phyloP scores from a whole-genome alignment of 2,797 vertebrate species.

The Coccyzus lansbergi region DNA sequence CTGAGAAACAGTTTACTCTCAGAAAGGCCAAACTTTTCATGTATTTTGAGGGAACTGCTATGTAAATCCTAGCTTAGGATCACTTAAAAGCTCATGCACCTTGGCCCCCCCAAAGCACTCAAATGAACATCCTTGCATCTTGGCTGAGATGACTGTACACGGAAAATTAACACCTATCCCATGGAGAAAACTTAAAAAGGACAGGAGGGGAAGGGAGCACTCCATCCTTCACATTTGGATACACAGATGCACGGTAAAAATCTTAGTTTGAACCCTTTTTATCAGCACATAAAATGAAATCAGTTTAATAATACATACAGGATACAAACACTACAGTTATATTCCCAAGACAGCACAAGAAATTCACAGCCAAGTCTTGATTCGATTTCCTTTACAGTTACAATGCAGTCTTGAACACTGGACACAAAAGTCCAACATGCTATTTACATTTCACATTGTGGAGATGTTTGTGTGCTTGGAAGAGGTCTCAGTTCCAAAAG shows the following conservation, averaged over 20 bases:
- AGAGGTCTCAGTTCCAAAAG: slow-evolving; percentile 59
- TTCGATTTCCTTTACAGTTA: slow-evolving; percentile 71
- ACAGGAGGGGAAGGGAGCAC: slow-evolving; percentile 55
- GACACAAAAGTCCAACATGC: slow-evolving; percentile 72
- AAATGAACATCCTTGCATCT: slow-evolving; percentile 24
- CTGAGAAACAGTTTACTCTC: neutral
- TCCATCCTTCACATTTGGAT: slow-evolving; percentile 51
- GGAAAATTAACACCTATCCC: slow-evolving; percentile 52
- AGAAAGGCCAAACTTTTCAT: neutral
- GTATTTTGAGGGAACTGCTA: slow-evolving; percentile 25
- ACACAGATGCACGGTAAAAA: slow-evolving; percentile 54
- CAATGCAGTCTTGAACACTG: slow-evolving; percentile 78
- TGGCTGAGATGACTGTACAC: slow-evolving; percentile 62
- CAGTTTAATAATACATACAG: slow-evolving; percentile 71
- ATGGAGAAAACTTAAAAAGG: slow-evolving; percentile 47
- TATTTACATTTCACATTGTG: slow-evolving; percentile 81
- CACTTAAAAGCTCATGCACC: slow-evolving; percentile 8
- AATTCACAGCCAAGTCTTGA: slow-evolving; percentile 74
- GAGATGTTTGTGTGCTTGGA: slow-evolving; percentile 75
- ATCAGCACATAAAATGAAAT: slow-evolving; percentile 67
- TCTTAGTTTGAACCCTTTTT: slow-evolving; percentile 58
- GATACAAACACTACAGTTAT: slow-evolving; percentile 74
- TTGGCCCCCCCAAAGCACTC: slow-evolving; percentile 32
- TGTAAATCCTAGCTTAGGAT: slow-evolving; percentile 14
- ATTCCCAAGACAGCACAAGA: slow-evolving; percentile 71